Conservation (phyloP, 2,797 vertebrate species). For the Dicrostonyx torquatus region DNA sequence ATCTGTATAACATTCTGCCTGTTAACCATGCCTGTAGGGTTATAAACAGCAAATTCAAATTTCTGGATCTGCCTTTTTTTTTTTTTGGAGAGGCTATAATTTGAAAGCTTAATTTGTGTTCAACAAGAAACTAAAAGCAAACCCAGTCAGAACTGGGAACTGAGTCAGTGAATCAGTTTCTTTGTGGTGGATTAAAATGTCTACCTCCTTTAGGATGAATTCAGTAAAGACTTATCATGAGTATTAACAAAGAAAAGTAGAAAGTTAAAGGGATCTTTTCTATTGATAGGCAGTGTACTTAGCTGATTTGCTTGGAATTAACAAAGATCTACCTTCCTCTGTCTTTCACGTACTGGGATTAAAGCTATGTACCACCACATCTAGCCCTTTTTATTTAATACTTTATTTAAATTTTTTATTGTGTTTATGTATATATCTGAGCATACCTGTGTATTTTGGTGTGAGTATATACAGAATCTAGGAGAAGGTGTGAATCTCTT, state of each 20-base stretch:
- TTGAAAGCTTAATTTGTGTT: conserved; percentile 27
- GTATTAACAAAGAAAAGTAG: conserved; percentile 17
- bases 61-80: not conserved
- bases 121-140: conserved; percentile 26
- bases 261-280: conserved; percentile 19
- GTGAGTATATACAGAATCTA: not conserved
- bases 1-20: not conserved
- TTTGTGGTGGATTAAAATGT: not conserved
- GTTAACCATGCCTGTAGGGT: not conserved
- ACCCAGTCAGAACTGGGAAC: not conserved
- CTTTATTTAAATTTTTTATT: not conserved
- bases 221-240: not conserved
- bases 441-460: not conserved
- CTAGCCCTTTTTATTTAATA: not conserved
- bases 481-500: not conserved
- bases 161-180: not conserved
- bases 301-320: not conserved
- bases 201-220: not conserved
- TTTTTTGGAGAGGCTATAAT: not conserved
- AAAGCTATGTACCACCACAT: not conserved
- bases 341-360: not conserved
- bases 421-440: not conserved
- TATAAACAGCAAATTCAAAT: conserved; percentile 28
- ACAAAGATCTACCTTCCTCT: not conserved
- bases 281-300: not conserved